Evolutionary conservation across 2,888 invertebrate species (phyloP), one percentile per base, ranked within the genome.

Genomic region (Thymelicus acteon): DNA sequence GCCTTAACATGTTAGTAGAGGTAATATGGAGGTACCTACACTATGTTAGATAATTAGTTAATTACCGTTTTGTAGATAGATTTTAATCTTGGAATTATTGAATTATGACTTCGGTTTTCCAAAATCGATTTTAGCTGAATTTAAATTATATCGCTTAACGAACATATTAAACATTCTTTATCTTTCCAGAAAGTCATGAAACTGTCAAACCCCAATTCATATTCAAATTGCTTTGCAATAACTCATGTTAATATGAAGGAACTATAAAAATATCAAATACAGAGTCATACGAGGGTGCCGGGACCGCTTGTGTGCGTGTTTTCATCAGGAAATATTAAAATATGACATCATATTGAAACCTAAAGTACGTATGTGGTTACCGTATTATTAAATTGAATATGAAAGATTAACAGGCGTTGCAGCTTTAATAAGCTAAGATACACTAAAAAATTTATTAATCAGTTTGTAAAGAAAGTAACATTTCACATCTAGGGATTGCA

Each of bases 201-300:
- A 88, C 82, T 85, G 86, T 87, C 86, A 85, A 86, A 86, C 81
- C 84, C 81, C 86, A 85, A 87, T 90, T 90, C 86, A 90, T 86
- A 90, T 92, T 90, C 85, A 89, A 90, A 89, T 90, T 84, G 84
- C 82, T 82, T 82, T 76, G 86, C 89, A 85, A 89, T 92, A 91
- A 91, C 87, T 92, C 92, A 88, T 84, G 84, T 85, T 90, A 88
- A 88, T 89, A 84, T 87, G 83, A 83, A 84, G 85, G 78, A 85
- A 86, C 88, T 83, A 89, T 91, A 91, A 92, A 92, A 92, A 91
- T 91, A 91, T 92, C 90, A 90, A 88, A 88, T 86, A 88, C 90
- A 90, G 87, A 79, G 80, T 78, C 76, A 77, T 40, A 72, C 75
- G 80, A 80, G 75, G 77, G 80, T 78, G 77, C 77, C 75, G 74